Percentiles rank a stretch among this genome's conserved stretches.
These are phyloP conservation scores for Drosophila yakuba DNA, from an alignment of 1,140 invertebrate species.

Conservation along the genomic window DNA sequence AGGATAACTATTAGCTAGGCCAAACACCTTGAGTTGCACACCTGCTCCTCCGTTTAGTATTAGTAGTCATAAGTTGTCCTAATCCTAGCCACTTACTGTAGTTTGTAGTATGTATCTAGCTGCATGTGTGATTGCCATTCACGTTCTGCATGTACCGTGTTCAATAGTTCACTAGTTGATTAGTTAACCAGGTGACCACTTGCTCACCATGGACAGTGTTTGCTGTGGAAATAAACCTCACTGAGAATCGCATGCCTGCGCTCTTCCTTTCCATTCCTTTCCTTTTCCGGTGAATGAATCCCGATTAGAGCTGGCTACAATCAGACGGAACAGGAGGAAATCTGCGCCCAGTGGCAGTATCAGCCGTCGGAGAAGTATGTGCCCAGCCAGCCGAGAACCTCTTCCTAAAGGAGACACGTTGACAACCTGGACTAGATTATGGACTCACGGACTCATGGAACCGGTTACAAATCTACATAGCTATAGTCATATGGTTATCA, in stretches of 20 bases:
- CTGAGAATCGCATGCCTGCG: slow-evolving; percentile 14
- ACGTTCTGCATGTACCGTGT: slow-evolving; percentile 16
- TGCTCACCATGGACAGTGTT: not conserved
- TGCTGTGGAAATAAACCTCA: slow-evolving; percentile 41
- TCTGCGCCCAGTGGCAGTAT: slow-evolving; percentile 88
- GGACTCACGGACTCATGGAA: slow-evolving; percentile 22
- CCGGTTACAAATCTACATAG: slow-evolving; percentile 50
- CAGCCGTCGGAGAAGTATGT: slow-evolving; percentile 88
- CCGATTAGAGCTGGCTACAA: slow-evolving; percentile 86
- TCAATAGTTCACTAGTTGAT: not conserved
- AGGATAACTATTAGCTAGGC: not conserved
- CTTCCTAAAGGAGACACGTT: slow-evolving; percentile 35
- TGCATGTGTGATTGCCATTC: slow-evolving; percentile 40
- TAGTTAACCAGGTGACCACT: not conserved
- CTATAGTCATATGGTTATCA: slow-evolving; percentile 12
- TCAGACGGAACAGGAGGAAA: slow-evolving; percentile 86
- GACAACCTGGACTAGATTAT: slow-evolving; percentile 29
- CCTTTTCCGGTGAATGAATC: not conserved
- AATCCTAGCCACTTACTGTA: slow-evolving; percentile 27
- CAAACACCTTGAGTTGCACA: not conserved
- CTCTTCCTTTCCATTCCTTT: not conserved
- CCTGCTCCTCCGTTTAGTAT: slow-evolving; percentile 52
- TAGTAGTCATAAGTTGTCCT: slow-evolving; percentile 47
- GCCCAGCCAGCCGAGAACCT: slow-evolving; percentile 76
- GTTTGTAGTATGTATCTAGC: not conserved